Percentiles rank a stretch among this genome's conserved stretches.
These are phyloP conservation scores for Leiothrix lutea DNA, from an alignment of 2,113 vertebrate genomes.

Conservation along the genomic window DNA sequence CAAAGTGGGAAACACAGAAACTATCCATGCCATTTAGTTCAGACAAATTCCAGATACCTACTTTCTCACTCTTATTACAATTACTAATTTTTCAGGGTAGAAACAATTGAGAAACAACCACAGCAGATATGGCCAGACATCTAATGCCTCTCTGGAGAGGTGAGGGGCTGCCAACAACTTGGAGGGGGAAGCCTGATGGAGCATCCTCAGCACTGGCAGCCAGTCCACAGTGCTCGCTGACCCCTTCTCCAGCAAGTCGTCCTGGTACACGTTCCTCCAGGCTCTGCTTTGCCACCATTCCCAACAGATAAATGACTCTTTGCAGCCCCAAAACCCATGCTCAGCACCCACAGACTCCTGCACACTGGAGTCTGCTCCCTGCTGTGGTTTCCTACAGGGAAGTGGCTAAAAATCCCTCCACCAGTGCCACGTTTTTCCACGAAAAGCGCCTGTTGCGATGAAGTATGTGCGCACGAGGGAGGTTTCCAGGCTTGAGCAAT, in stretches of 20 bases:
- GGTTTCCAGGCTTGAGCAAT: conserved; percentile 76
- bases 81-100: background rate
- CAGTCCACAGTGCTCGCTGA: fast-evolving
- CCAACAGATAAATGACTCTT: background rate
- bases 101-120: background rate
- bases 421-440: conserved; percentile 55
- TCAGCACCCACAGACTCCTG: background rate
- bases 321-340: fast-evolving
- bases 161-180: background rate
- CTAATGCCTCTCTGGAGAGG: background rate
- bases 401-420: background rate
- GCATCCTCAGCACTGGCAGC: fast-evolving
- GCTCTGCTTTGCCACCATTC: background rate
- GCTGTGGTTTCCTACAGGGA: background rate
- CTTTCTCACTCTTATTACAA: background rate
- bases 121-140: fast-evolving
- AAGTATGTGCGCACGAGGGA: conserved; percentile 41
- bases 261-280: fast-evolving
- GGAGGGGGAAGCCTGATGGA: background rate
- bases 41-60: background rate
- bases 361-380: background rate
- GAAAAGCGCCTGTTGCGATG: conserved; percentile 47
- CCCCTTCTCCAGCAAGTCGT: background rate
- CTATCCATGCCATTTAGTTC: background rate
- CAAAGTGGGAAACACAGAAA: background rate